Evolutionary conservation across 2,888 invertebrate species (phyloP), one percentile per base, ranked within the genome.

Genomic region (Drosophila melanosoma): DNA sequence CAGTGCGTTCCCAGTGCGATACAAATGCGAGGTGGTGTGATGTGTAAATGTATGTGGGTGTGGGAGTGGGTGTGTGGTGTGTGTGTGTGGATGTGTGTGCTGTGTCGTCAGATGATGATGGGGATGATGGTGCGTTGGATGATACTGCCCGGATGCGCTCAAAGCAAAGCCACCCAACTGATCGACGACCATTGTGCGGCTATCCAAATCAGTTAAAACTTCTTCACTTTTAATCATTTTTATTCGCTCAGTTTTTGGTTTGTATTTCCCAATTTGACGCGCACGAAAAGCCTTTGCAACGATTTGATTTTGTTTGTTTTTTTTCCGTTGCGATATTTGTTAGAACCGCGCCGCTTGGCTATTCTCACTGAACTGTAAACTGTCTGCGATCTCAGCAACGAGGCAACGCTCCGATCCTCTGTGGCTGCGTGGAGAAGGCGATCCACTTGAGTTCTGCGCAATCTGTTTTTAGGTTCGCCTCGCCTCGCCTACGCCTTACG

Each of bases 221-320:
- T 92, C 93, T 84, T 92, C 92, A 87, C 91, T 92, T 87, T 93
- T 93, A 36, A 93, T 92, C 92, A 93, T 92, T 33, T 69, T 74
- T 15, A 86, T 59, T 66, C 35, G 54, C n/a, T 26, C 0, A 36
- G 35, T 38, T 38, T 64, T 38, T 32, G 3, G 3, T 38, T 78
- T 10, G 11, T 15, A 8, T 40, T 66, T 60, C 66, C 52, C 26
- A 51, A 15, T 62, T 35, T 42, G 38, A 57, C 61, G 53, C 73
- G 40, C 29, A 15, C 29, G 26, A 7, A 36, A 59, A 45, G 23
- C 20, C 45, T 54, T 52, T 38, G 20, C 10, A 0, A 45, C 15
- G 23, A 45, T 20, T 4, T 11, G 15, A 35, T 11, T 54, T 23
- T 23, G 10, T 63, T 38, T n/a, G 49, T 64, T 61, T 51, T 61